Evolutionary conservation across 2,888 invertebrate genomes (phyloP).

Genomic region (Julus scanicus): DNA sequence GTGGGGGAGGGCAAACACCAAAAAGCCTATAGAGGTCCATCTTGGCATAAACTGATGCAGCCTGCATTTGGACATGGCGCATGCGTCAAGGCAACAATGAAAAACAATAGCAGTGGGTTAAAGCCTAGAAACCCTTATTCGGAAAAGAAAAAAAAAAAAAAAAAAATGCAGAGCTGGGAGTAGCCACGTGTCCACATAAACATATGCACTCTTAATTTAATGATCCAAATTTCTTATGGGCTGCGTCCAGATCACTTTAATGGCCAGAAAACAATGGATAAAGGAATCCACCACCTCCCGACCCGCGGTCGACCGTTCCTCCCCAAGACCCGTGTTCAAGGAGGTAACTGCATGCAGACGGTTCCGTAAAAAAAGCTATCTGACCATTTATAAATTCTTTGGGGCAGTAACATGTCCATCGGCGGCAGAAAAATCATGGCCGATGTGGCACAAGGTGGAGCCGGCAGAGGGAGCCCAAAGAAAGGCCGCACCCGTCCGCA

Average conservation of each 20-base stretch:
- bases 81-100: no score
- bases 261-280: not conserved
- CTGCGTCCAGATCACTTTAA: not conserved
- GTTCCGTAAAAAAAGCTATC: not conserved
- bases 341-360: not conserved
- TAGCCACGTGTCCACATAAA: not conserved
- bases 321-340: not conserved
- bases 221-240: not conserved
- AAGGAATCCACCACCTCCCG: not conserved
- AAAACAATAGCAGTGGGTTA: no score
- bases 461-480: slow-evolving; percentile 6
- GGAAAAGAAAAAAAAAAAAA: no score
- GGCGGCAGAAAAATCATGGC: not conserved
- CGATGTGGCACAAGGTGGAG: slow-evolving; percentile 32
- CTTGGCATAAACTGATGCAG: no score
- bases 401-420: not conserved
- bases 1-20: no score
- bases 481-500: slow-evolving; percentile 11
- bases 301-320: not conserved
- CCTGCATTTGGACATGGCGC: no score
- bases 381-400: not conserved
- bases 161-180: not conserved
- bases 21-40: no score
- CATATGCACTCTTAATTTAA: not conserved
- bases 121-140: not conserved